Conservation (phyloP, 2,888 invertebrate genomes). For the Pseudoips prasinana region DNA sequence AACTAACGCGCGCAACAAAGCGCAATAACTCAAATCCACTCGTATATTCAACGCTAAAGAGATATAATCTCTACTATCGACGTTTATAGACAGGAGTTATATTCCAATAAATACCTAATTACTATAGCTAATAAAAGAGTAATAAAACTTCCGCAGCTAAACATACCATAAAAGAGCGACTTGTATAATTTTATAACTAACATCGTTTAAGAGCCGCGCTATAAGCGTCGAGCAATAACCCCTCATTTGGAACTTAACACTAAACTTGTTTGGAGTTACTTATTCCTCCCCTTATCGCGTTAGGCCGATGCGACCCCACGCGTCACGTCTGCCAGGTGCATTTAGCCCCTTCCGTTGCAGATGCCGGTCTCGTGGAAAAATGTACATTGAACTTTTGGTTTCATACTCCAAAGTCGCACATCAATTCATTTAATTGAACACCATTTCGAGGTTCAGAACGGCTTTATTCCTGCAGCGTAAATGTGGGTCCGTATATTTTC, state of each 20-base stretch:
- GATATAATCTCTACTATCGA: constrained; percentile 21
- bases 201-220: constrained; percentile 38
- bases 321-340: constrained; percentile 64
- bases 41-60: constrained; percentile 7
- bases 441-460: no score
- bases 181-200: constrained; percentile 41
- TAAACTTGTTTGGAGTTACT: constrained; percentile 51
- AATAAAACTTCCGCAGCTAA: constrained; percentile 35
- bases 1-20: constrained; percentile 12
- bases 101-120: constrained; percentile 27
- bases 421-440: no score
- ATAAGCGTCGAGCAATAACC: constrained; percentile 42
- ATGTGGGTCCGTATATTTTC: no score
- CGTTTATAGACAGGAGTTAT: constrained; percentile 19
- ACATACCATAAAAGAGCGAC: constrained; percentile 34
- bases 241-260: constrained; percentile 47
- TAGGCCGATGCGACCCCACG: constrained; percentile 60
- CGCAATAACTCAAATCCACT: constrained; percentile 1
- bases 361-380: constrained; percentile 39
- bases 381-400: constrained; percentile 36
- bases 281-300: constrained; percentile 51
- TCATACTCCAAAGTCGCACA: no score
- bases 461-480: no score
- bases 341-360: constrained; percentile 60
- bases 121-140: constrained; percentile 34